Evolutionary conservation across 1,140 invertebrate species (phyloP).

Genomic region (Temnothorax nylanderi): DNA sequence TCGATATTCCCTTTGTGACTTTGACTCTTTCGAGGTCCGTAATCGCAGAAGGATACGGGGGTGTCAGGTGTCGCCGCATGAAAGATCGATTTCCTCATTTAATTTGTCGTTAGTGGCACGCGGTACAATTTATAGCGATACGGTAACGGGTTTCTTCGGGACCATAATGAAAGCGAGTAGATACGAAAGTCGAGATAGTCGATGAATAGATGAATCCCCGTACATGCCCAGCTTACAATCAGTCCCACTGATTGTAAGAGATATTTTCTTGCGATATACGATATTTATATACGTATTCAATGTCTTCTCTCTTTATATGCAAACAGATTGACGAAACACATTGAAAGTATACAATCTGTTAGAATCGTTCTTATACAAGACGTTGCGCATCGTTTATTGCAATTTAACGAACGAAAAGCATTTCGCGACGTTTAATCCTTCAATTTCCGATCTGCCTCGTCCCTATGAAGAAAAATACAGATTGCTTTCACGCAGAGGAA

Average conservation of each 20-base stretch:
- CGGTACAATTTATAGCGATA: slow-evolving; percentile 35
- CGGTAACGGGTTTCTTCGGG: background rate
- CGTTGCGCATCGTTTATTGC: slow-evolving; percentile 14
- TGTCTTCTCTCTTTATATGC: background rate
- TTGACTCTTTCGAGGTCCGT: slow-evolving; percentile 16
- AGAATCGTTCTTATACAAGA: background rate
- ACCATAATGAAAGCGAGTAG: background rate
- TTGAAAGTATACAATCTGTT: slow-evolving; percentile 8
- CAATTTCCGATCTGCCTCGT: slow-evolving; percentile 7
- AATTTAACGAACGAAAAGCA: slow-evolving; percentile 25
- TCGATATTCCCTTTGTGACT: slow-evolving; percentile 14
- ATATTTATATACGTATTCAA: slow-evolving; percentile 7
- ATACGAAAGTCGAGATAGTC: background rate
- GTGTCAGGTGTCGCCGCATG: slow-evolving; percentile 23
- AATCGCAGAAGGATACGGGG: slow-evolving; percentile 13
- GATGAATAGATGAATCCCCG: background rate
- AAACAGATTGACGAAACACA: slow-evolving; percentile 9
- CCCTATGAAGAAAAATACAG: slow-evolving; percentile 4
- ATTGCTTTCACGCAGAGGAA: background rate
- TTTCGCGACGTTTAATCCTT: slow-evolving; percentile 8
- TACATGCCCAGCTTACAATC: background rate
- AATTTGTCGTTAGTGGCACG: slow-evolving; percentile 36
- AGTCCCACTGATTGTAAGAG: background rate
- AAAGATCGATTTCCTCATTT: slow-evolving; percentile 54
- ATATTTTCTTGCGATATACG: slow-evolving; percentile 4